Percentiles rank a stretch among this genome's conserved stretches.
phyloP scores from a whole-genome alignment of 2,888 invertebrate genomes.

The Caenorhabditis doughertyi region DNA sequence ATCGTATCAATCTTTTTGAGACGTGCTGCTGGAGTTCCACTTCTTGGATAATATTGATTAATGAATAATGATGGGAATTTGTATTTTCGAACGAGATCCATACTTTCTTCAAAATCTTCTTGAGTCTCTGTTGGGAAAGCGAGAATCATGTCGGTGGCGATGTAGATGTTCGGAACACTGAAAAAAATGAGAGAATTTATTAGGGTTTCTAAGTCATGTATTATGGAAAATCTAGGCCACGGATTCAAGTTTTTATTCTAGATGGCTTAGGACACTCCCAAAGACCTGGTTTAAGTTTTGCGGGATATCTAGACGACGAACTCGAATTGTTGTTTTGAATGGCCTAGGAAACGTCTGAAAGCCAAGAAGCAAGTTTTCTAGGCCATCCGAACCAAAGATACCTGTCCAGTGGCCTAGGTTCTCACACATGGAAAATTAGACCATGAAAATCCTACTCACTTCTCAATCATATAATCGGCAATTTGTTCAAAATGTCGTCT shows the following conservation, averaged over 20 bases:
- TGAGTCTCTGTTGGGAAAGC: slow-evolving; percentile 98
- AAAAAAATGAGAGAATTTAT: slow-evolving; percentile 60
- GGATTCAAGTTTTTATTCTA: too few relatives aligned
- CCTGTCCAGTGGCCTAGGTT: too few relatives aligned
- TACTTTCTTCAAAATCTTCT: slow-evolving; percentile 91
- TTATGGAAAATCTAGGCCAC: too few relatives aligned
- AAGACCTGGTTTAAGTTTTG: too few relatives aligned
- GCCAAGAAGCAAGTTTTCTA: too few relatives aligned
- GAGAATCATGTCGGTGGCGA: slow-evolving; percentile 98
- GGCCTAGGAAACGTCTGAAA: too few relatives aligned
- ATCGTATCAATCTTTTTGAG: slow-evolving; percentile 86
- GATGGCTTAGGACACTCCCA: too few relatives aligned
- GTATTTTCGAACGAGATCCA: slow-evolving; percentile 89
- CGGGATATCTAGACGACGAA: too few relatives aligned
- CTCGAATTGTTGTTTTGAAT: too few relatives aligned
- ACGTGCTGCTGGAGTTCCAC: slow-evolving; percentile 95
- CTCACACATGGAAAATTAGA: too few relatives aligned
- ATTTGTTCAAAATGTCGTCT: slow-evolving; percentile 92
- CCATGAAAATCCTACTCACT: slow-evolving; percentile 84
- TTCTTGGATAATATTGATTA: slow-evolving; percentile 97
- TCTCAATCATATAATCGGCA: slow-evolving; percentile 89
- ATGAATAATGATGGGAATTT: slow-evolving; percentile 94
- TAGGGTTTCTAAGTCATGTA: too few relatives aligned
- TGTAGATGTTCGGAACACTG: slow-evolving; percentile 92
- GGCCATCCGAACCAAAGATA: too few relatives aligned